A percentile compares a stretch with the other conserved stretches of the same genome.
These are phyloP conservation scores for Quadroppia sp. DNA, from an alignment of 2,888 invertebrate genomes.

Conservation along the genomic window DNA sequence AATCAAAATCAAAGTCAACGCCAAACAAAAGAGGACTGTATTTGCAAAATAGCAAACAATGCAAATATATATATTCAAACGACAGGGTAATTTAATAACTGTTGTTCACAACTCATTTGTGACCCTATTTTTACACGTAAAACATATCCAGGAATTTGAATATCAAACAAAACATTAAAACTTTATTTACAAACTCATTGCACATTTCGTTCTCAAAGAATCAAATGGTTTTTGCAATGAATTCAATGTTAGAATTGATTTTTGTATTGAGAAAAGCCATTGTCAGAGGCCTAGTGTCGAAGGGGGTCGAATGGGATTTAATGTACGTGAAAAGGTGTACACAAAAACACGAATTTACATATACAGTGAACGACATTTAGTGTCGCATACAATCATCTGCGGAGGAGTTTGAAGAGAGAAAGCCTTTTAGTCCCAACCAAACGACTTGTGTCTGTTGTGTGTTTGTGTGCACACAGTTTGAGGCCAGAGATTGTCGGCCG, in stretches of 20 bases:
- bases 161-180: conserved; percentile 8
- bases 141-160: conserved; percentile 1
- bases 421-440: no score
- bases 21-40: no score
- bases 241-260: background rate
- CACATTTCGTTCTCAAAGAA: background rate
- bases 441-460: no score
- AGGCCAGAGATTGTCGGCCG: background rate
- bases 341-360: conserved; percentile 4
- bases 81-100: no score
- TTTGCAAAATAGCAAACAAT: no score
- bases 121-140: no score
- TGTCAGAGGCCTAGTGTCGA: background rate
- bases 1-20: no score
- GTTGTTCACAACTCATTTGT: no score
- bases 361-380: conserved; percentile 8
- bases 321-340: background rate
- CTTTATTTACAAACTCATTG: conserved; percentile 16
- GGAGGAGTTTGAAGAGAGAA: background rate
- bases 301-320: background rate
- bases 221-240: background rate
- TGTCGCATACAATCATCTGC: conserved; percentile 1
- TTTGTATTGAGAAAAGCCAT: background rate
- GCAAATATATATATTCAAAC: no score
- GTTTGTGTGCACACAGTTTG: background rate